phyloP scores from a whole-genome alignment of 2,113 vertebrate genomes.

The Tragelaphus scriptus region DNA sequence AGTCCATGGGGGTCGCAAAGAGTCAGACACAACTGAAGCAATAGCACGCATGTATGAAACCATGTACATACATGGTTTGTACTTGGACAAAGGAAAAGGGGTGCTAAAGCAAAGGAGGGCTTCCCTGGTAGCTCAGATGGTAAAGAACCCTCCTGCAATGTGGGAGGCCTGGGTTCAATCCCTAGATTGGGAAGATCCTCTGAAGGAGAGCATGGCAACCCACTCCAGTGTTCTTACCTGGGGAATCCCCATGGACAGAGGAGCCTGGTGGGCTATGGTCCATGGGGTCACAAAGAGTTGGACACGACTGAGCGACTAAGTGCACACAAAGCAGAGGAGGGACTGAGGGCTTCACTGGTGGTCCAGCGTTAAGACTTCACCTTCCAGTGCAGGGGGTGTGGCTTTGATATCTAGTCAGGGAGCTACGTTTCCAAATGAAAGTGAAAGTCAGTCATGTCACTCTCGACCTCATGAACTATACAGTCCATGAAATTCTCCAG shows the following conservation, averaged over 20 bases:
- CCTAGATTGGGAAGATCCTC: neutral
- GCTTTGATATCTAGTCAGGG: neutral
- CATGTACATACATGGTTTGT: no score
- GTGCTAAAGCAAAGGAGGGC: neutral
- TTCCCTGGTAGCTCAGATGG: neutral
- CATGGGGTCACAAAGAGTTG: neutral
- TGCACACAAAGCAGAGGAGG: neutral
- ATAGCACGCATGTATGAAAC: neutral
- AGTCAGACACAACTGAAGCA: neutral
- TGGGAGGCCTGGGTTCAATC: neutral
- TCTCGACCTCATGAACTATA: neutral
- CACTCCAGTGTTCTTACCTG: neutral
- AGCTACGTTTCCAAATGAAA: neutral
- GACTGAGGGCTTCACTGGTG: neutral
- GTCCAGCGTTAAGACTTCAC: neutral
- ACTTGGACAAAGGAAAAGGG: neutral
- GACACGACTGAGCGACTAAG: rapidly evolving
- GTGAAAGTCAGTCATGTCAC: neutral
- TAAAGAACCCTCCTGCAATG: neutral
- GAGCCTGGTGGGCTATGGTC: neutral
- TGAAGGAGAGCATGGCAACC: neutral
- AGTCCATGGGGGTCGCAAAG: neutral
- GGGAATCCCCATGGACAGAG: neutral
- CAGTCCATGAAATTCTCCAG: neutral
- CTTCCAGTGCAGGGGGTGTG: neutral